Evolutionary conservation across 2,888 invertebrate genomes (phyloP).

Genomic region (Sinelater perroti): DNA sequence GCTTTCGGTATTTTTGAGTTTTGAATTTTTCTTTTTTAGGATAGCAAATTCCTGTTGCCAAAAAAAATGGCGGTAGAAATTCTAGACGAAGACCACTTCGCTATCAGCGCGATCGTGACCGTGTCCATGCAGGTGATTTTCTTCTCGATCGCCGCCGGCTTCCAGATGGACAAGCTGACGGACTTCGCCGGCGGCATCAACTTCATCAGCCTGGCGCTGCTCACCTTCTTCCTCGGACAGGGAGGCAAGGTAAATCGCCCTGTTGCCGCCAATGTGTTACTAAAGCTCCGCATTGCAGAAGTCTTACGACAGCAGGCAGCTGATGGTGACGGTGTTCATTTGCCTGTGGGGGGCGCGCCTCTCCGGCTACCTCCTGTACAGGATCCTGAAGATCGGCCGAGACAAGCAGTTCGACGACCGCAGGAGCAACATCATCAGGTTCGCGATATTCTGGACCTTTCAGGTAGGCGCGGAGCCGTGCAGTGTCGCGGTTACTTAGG

Average conservation of each 20-base stretch:
- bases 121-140: conserved; percentile 87
- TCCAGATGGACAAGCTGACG: conserved; percentile 89
- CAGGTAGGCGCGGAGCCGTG: conserved; percentile 70
- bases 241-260: conserved; percentile 69
- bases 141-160: conserved; percentile 85
- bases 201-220: conserved; percentile 86
- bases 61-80: conserved; percentile 74
- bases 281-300: conserved; percentile 57
- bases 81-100: conserved; percentile 85
- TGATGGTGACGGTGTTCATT: conserved; percentile 90
- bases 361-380: conserved; percentile 87
- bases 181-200: conserved; percentile 95
- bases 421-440: conserved; percentile 83
- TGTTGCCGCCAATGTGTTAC: background rate
- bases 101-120: conserved; percentile 86
- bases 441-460: conserved; percentile 94
- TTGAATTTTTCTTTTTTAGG: conserved; percentile 25
- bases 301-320: conserved; percentile 85
- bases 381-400: conserved; percentile 89
- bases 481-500: background rate
- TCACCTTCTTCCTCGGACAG: conserved; percentile 88
- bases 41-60: conserved; percentile 9
- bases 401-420: conserved; percentile 92
- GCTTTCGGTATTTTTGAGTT: background rate
- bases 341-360: conserved; percentile 88